These are phyloP conservation scores for Acleris holmiana DNA, from an alignment of 2,888 invertebrate species.

Conservation along the genomic window DNA sequence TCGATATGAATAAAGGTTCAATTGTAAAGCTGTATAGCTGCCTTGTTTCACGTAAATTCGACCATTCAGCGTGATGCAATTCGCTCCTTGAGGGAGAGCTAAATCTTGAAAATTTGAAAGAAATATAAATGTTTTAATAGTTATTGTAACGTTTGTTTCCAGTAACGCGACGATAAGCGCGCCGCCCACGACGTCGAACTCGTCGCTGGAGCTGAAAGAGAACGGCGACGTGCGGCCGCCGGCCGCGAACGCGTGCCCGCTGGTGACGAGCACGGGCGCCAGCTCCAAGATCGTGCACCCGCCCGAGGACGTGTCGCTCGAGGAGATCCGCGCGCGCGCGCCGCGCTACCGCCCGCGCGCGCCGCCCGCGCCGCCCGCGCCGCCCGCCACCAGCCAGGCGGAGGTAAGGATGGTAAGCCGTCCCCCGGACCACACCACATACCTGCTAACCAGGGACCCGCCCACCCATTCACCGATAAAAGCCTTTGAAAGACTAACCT, in stretches of 20 bases:
- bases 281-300: constrained; percentile 97
- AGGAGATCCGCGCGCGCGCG: constrained; percentile 90
- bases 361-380: constrained; percentile 46
- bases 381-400: constrained; percentile 72
- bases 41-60: too few species aligned
- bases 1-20: too few species aligned
- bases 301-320: constrained; percentile 95
- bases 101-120: too few species aligned
- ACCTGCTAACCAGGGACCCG: too few species aligned
- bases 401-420: constrained; percentile 60
- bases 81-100: too few species aligned
- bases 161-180: constrained; percentile 91
- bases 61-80: too few species aligned
- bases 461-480: too few species aligned
- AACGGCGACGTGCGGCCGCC: constrained; percentile 75
- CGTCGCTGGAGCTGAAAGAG: constrained; percentile 68
- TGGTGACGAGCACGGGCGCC: constrained; percentile 91
- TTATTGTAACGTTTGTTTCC: constrained; percentile 28
- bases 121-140: too few species aligned
- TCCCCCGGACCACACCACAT: too few species aligned
- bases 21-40: too few species aligned
- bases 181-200: constrained; percentile 85
- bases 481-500: too few species aligned
- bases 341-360: constrained; percentile 86
- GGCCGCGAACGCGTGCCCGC: constrained; percentile 70